Evolutionary conservation across 2,113 vertebrate species (phyloP).

Genomic region (Hassar affinis): DNA sequence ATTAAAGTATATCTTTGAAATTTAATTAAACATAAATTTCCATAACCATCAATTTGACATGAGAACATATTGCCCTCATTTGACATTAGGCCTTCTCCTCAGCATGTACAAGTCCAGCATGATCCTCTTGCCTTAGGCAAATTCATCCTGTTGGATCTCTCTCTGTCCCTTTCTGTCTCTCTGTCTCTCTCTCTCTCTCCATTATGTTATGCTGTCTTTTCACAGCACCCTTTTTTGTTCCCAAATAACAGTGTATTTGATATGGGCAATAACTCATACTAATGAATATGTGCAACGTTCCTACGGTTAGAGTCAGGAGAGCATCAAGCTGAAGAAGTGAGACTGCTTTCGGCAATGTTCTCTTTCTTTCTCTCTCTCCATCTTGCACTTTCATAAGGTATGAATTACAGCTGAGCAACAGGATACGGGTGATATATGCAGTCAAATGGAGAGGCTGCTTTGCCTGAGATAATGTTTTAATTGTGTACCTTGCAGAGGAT

Average conservation of each 20-base stretch:
- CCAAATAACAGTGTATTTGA: constrained; percentile 42
- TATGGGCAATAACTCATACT: constrained; percentile 37
- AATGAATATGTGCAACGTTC: constrained; percentile 41
- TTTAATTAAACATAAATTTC: constrained; percentile 24
- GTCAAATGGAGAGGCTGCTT: constrained; percentile 21
- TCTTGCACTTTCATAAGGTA: constrained; percentile 15
- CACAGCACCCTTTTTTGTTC: constrained; percentile 28
- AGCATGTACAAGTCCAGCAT: constrained; percentile 29
- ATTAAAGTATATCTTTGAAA: constrained; percentile 20
- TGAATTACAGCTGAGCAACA: constrained; percentile 34
- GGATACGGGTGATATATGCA: constrained; percentile 40
- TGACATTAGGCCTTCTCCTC: constrained; percentile 34
- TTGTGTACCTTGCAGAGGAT: constrained; percentile 28
- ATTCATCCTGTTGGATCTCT: constrained; percentile 25
- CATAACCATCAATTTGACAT: constrained; percentile 29
- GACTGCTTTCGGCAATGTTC: constrained; percentile 13
- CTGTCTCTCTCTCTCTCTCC: not conserved
- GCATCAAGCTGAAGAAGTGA: constrained; percentile 24
- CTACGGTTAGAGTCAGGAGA: constrained; percentile 21
- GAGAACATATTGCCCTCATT: constrained; percentile 36
- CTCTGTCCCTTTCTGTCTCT: not conserved
- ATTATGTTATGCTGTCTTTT: not conserved
- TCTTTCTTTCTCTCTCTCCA: not conserved
- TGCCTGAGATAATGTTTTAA: constrained; percentile 40
- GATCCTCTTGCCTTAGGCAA: constrained; percentile 25